Base-by-base conservation (phyloP, 2,888 invertebrate species). In the Eilema sororculum region DNA sequence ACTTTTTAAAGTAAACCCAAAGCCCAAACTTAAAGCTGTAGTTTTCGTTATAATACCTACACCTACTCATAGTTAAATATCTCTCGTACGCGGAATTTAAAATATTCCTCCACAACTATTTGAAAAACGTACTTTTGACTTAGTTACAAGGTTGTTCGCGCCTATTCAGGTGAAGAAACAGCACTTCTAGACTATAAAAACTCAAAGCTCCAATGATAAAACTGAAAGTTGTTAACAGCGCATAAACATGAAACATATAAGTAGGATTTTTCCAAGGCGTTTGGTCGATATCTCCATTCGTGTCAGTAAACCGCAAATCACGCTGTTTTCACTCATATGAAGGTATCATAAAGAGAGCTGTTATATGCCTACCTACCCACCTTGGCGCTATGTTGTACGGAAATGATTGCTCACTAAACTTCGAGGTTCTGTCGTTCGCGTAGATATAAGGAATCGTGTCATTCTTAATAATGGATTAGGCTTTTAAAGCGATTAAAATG, bases 211-310 rank as follows among this genome's bases (percentile, higher is more conserved):
- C 58, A 52, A 67, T 65, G 41, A 66, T 66, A 65, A 70, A 75
- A 75, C 69, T 69, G 62, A 72, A 71, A 65, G 59, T 67, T 58
- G 58, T 65, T 61, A 66, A 41, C 28, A 46, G 58, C 68, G 70
- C 63, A 25, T 28, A 13, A 41, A 28, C 62, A 37, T 41, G 25
- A 68, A 33, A 63, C 33, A 56, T 64, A 58, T 37, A 28, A n/a
- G n/a, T 28, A 60, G 59, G 58, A 67, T 78, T 78, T 84, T 86
- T 81, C 82, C 79, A 76, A 80, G 72, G 65, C 79, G 93, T 93
- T 93, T 90, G 92, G 86, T 93, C 93, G 89, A 93, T 93, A 90
- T 78, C 75, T 83, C 84, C 85, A 82, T 78, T 84, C 84, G 91
- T 90, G 85, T 89, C 89, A 87, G 84, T 81, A 84, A 77, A 76